These are phyloP conservation scores for Nansenia antarctica DNA, from an alignment of 2,113 vertebrate genomes.

Conservation along the genomic window DNA sequence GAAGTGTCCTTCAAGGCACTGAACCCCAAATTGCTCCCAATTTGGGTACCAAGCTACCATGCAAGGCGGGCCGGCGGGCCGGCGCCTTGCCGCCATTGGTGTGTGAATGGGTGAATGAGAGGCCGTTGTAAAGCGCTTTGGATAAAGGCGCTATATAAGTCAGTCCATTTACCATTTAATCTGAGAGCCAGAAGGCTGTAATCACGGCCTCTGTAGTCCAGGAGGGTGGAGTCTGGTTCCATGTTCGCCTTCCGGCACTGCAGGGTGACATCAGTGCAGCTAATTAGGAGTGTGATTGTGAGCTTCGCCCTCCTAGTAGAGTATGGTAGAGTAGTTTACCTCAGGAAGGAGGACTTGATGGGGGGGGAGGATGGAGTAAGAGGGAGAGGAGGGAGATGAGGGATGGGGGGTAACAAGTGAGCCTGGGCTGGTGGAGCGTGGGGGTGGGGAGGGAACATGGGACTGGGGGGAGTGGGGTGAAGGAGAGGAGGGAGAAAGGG, in stretches of 20 bases:
- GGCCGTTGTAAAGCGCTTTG: too few species aligned
- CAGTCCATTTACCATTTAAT: too few species aligned
- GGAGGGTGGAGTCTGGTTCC: conserved; percentile 12
- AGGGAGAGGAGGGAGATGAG: background rate
- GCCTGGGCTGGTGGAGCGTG: too few species aligned
- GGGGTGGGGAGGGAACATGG: background rate
- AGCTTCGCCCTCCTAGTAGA: conserved; percentile 42
- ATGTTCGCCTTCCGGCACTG: conserved; percentile 9
- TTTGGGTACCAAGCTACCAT: too few species aligned
- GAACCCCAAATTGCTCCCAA: too few species aligned
- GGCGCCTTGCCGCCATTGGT: too few species aligned
- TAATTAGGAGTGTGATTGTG: conserved; percentile 48
- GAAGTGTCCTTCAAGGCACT: too few species aligned
- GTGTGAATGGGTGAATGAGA: too few species aligned
- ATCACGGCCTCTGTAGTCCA: conserved; percentile 48
- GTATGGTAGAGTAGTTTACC: conserved; percentile 36
- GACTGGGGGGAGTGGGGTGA: too few species aligned
- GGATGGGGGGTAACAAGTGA: conserved; percentile 1
- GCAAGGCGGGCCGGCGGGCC: too few species aligned
- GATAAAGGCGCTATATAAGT: too few species aligned
- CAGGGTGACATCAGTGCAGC: conserved; percentile 17
- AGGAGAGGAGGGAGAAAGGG: conserved; percentile 7
- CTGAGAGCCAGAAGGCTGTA: conserved; percentile 52
- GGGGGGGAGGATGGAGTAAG: background rate
- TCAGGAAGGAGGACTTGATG: conserved; percentile 23